Conservation (phyloP, 2,113 vertebrate genomes). For the Cyrtonyx montezumae region DNA sequence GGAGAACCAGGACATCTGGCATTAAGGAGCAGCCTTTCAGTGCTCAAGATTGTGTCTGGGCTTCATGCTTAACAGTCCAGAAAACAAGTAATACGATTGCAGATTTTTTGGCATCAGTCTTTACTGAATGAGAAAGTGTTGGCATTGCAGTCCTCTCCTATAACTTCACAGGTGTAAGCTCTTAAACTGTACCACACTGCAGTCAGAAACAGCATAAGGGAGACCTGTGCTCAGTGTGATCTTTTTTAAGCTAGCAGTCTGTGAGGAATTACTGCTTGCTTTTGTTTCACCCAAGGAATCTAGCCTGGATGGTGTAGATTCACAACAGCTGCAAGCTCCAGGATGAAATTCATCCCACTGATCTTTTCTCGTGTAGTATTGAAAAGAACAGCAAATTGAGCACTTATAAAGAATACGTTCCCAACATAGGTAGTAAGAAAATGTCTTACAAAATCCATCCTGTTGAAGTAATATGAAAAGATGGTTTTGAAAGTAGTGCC, state of each 20-base stretch:
- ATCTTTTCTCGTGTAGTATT: background rate
- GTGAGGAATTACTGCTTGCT: background rate
- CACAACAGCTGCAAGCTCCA: background rate
- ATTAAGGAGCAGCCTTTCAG: background rate
- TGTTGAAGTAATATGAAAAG: background rate
- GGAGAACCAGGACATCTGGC: background rate
- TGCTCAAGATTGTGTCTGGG: background rate
- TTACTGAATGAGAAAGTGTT: background rate
- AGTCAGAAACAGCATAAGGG: background rate
- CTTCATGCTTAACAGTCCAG: background rate
- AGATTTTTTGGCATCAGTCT: background rate
- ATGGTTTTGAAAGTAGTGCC: background rate
- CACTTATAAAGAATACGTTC: background rate
- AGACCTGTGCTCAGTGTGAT: background rate
- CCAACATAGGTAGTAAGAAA: background rate
- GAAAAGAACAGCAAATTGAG: background rate
- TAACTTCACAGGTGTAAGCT: background rate
- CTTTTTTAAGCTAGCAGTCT: background rate
- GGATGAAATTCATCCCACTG: background rate
- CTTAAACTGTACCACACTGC: background rate
- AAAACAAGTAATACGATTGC: background rate
- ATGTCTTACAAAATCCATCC: background rate
- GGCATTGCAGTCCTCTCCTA: background rate
- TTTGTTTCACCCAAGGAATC: background rate
- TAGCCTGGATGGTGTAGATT: background rate